Base-by-base conservation (phyloP, 2,888 invertebrate species). In the Platynereis dumerilii region DNA sequence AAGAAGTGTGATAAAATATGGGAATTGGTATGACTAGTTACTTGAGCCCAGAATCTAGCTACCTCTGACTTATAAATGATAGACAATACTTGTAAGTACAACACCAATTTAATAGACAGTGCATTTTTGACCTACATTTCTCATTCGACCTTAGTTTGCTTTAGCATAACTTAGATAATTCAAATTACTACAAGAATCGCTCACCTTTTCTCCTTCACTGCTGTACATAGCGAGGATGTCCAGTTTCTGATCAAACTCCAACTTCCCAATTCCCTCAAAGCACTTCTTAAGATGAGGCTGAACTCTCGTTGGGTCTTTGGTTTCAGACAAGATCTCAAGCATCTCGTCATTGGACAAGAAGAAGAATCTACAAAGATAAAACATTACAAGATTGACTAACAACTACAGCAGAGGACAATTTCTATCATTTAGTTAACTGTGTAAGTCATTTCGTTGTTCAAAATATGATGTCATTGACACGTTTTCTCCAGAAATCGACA, bases 181-280 rank as follows among this genome's bases (percentile, higher is more conserved):
- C n/a, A n/a, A 87, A 83, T 1, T 95, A n/a, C n/a, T n/a, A n/a
- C n/a, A n/a, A n/a, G n/a, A n/a, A n/a, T n/a, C n/a, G n/a, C 5
- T 34, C 34, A 34, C 93, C 62, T 91, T 87, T 85, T 97, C 97
- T 5, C 91, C 80, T 69, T 85, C 84, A 68, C 92, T 91, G 1
- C 96, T 96, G 75, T 88, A 90, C 92, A 97, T 95, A 68, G 90
- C 90, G 0, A 90, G 91, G 0, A 96, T 93, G 66, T 94, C 93
- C 79, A 94, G 84, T n/a, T 93, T 91, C 58, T 90, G 90, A 24
- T 93, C 94, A 81, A 96, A 96, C 20, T 89, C 89, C 42, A 97
- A 85, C 68, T 89, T 91, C 17, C 93, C 91, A 69, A 97, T 96
- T 5, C 73, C 96, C 84, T 84, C 84, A 74, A 84, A 84, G 69